These are phyloP conservation scores for Cromileptes altivelis DNA, from an alignment of 2,113 vertebrate genomes.

Conservation along the genomic window DNA sequence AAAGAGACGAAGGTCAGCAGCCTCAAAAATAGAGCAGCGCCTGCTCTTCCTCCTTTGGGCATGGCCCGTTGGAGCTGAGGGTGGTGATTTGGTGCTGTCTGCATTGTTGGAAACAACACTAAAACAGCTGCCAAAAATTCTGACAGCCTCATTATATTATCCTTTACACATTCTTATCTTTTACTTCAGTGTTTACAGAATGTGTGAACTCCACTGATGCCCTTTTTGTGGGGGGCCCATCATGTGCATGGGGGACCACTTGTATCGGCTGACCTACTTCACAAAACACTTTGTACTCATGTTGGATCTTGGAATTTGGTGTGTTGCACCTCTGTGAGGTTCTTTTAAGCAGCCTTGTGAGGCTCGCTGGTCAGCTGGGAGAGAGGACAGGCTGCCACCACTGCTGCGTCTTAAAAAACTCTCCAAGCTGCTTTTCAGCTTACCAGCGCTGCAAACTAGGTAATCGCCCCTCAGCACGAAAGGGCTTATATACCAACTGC, in stretches of 20 bases:
- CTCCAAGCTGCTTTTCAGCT: constrained; percentile 86
- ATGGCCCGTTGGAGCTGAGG: background rate
- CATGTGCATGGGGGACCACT: background rate
- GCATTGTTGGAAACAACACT: background rate
- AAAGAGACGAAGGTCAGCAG: constrained; percentile 18
- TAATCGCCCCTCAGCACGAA: constrained; percentile 82
- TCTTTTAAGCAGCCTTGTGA: constrained; percentile 29
- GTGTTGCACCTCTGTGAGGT: constrained; percentile 27
- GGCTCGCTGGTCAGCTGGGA: constrained; percentile 46
- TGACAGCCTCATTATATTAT: constrained; percentile 1
- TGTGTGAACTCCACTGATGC: background rate
- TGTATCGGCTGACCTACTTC: constrained; percentile 42
- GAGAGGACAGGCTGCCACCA: constrained; percentile 72
- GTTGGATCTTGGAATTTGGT: constrained; percentile 20
- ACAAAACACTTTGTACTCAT: background rate
- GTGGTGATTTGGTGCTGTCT: constrained; percentile 2
- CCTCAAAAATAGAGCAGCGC: constrained; percentile 23
- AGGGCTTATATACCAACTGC: constrained; percentile 78
- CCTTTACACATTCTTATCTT: background rate
- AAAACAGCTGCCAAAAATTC: constrained; percentile 5
- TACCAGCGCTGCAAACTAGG: constrained; percentile 79
- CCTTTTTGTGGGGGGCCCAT: constrained; percentile 1
- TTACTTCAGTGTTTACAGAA: background rate
- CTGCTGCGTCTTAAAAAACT: constrained; percentile 80
- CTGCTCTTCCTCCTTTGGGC: background rate